Conservation (phyloP, 2,888 invertebrate genomes). For the Pandemis corylana region DNA sequence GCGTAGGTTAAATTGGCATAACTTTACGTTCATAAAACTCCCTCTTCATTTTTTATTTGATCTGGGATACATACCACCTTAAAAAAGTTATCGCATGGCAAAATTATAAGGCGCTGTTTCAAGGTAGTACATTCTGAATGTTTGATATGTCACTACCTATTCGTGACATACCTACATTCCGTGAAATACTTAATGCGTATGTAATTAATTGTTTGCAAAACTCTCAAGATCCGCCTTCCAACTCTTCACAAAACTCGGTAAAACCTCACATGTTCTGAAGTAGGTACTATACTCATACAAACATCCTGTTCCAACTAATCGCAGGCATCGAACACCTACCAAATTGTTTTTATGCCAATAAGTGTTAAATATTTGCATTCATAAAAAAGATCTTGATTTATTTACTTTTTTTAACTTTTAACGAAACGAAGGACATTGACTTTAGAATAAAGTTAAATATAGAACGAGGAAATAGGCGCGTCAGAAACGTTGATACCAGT, state of each 20-base stretch:
- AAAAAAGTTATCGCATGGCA: too few relatives aligned
- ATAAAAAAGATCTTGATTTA: conserved; percentile 26
- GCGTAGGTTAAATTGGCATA: too few relatives aligned
- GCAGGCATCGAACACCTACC: conserved; percentile 1
- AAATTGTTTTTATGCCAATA: conserved; percentile 12
- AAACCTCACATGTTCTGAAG: background rate
- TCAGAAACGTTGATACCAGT: conserved; percentile 19
- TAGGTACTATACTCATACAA: conserved; percentile 11
- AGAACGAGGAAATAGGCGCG: conserved; percentile 56
- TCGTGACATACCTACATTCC: background rate
- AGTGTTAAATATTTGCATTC: conserved; percentile 33
- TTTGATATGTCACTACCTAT: too few relatives aligned
- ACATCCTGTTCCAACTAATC: conserved; percentile 31
- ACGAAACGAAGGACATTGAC: conserved; percentile 64
- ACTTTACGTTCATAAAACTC: too few relatives aligned
- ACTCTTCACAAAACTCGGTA: background rate
- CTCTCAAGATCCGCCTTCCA: background rate
- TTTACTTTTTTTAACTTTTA: conserved; percentile 54
- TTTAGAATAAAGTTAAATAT: conserved; percentile 50
- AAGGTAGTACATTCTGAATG: too few relatives aligned
- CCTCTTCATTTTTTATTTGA: too few relatives aligned
- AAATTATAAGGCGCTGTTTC: too few relatives aligned
- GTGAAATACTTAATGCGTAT: background rate
- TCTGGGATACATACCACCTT: too few relatives aligned
- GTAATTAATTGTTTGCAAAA: background rate